These are phyloP conservation scores for Drosophila bocki DNA, from an alignment of 1,140 invertebrate species.

Conservation along the genomic window DNA sequence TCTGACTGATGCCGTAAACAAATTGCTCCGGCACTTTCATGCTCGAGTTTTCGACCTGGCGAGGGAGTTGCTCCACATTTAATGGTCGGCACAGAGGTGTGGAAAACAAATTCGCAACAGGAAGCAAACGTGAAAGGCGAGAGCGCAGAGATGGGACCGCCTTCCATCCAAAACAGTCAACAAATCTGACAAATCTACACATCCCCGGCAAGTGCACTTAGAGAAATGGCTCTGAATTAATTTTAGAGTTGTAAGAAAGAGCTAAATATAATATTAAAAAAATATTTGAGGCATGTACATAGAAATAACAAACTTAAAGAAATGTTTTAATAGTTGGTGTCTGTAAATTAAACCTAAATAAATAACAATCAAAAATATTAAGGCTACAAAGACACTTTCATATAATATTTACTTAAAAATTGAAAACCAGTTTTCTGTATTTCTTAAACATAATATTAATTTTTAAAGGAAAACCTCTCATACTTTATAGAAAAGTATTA, in stretches of 20 bases:
- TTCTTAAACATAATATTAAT: neutral
- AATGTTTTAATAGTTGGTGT: too few relatives aligned
- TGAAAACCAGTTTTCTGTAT: too few relatives aligned
- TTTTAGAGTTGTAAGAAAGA: neutral
- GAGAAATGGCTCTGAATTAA: neutral
- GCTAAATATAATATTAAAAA: neutral
- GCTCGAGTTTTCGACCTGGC: conserved; percentile 47
- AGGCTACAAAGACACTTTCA: too few relatives aligned
- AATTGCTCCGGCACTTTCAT: conserved; percentile 64
- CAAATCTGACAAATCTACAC: conserved; percentile 6
- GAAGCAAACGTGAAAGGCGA: conserved; percentile 56
- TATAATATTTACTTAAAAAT: neutral
- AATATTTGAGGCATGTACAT: neutral
- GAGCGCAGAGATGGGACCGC: conserved; percentile 37
- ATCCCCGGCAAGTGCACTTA: neutral
- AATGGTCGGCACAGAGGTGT: conserved; percentile 52
- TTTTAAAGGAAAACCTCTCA: too few relatives aligned
- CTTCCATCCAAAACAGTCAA: conserved; percentile 22
- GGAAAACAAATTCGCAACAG: conserved; percentile 75
- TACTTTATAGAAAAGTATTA: neutral
- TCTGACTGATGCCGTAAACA: conserved; percentile 34
- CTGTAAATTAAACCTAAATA: too few relatives aligned
- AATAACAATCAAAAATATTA: too few relatives aligned
- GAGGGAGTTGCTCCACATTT: conserved; percentile 74
- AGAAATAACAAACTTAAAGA: too few relatives aligned